Evolutionary conservation across 2,888 invertebrate species (phyloP).

Genomic region (Trachelus iudaicus): DNA sequence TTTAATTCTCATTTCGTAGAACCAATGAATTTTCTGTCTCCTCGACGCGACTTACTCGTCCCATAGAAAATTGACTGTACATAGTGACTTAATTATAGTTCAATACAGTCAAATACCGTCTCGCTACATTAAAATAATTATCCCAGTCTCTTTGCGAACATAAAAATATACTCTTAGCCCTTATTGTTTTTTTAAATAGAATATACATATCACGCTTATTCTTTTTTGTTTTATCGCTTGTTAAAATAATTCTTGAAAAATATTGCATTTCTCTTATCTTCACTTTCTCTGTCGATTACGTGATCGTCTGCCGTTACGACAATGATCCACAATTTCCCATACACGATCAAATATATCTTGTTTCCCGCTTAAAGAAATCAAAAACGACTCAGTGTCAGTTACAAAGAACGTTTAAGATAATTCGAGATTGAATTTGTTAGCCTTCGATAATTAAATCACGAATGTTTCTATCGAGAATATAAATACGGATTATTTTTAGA

Average conservation of each 20-base stretch:
- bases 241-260: constrained; percentile 9
- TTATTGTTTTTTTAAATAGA: constrained; percentile 29
- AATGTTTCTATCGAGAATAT: background rate
- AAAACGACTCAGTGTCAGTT: background rate
- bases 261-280: constrained; percentile 4
- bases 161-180: constrained; percentile 55
- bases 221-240: constrained; percentile 19
- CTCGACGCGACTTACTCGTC: background rate
- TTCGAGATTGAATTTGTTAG: background rate
- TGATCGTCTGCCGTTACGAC: background rate
- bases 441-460: background rate
- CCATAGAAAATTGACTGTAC: constrained; percentile 13
- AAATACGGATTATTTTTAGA: background rate
- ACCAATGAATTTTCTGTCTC: background rate
- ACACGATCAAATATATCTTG: background rate
- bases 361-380: background rate
- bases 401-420: background rate
- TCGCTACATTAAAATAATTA: constrained; percentile 30
- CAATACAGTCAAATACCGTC: constrained; percentile 1
- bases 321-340: background rate
- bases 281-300: background rate
- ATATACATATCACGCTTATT: constrained; percentile 52
- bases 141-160: constrained; percentile 48
- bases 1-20: background rate
- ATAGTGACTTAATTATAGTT: constrained; percentile 18